Base-by-base conservation (phyloP, 2,888 invertebrate species). In the Iphiclides podalirius region DNA sequence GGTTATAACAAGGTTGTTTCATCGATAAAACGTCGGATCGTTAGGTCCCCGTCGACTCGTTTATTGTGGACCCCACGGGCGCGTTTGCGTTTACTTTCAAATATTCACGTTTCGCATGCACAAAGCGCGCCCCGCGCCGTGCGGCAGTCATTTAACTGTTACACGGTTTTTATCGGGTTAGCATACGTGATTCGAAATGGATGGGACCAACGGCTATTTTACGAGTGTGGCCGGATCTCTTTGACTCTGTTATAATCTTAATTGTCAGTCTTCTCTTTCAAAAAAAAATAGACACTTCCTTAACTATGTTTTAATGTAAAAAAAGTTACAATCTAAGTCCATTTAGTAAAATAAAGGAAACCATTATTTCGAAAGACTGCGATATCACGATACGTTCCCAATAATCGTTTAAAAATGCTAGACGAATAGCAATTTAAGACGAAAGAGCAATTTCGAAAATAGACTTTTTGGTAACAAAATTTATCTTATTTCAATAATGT, bases 1-100 rank as follows among this genome's bases (percentile, higher is more conserved):
- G n/a, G 58, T 55, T 55, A 52, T 40, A 52, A 52, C 61, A 59
- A 63, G 63, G 59, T 55, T 58, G 52, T 55, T 53, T 52, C 49
- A 54, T 54, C 54, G 50, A 57, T 61, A 58, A 61, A 43, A 33
- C 57, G 53, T 36, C 48, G 56, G 55, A 52, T 58, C 60, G 60
- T 57, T 57, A 58, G 52, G 55, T n/a, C n/a, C n/a, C n/a, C n/a
- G n/a, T n/a, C n/a, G n/a, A n/a, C n/a, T 58, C 44, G 17, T 40
- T 47, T 40, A 34, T 38, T 43, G 23, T 38, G 12, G 17, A 2
- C 43, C 35, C 43, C 43, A 6, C 39, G 26, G 39, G n/a, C n/a
- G n/a, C n/a, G n/a, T n/a, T n/a, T n/a, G 26, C 49, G 39, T 38
- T 49, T 34, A 44, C 49, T 49, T 49, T 49, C 49, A 44, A 49